Evolutionary conservation across 2,113 vertebrate species (phyloP).

Genomic region (Epinephelus lanceolatus): DNA sequence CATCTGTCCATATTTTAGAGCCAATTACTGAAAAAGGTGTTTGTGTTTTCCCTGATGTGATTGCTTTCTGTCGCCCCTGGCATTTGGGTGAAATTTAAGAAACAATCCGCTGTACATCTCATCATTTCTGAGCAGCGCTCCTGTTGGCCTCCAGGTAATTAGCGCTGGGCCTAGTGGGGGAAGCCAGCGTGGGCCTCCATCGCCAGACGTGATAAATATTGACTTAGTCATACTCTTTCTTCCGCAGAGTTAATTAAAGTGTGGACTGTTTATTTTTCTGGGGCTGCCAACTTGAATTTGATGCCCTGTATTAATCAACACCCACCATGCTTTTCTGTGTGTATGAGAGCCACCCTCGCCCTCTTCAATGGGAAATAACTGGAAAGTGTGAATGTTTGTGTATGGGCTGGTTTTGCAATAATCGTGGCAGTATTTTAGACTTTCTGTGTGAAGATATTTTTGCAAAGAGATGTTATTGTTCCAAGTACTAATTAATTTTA

Average conservation of each 20-base stretch:
- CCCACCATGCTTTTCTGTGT: conserved; percentile 52
- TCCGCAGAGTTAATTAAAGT: conserved; percentile 81
- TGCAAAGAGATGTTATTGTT: background rate
- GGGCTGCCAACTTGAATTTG: conserved; percentile 76
- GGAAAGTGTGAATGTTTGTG: conserved; percentile 11
- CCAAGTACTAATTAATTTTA: background rate
- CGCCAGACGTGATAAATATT: conserved; percentile 79
- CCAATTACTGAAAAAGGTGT: conserved; percentile 57
- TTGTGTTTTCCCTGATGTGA: conserved; percentile 58
- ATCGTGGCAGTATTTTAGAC: background rate
- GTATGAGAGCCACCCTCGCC: conserved; percentile 19
- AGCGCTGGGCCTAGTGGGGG: conserved; percentile 61
- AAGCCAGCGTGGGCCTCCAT: conserved; percentile 65
- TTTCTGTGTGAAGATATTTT: background rate
- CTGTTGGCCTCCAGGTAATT: conserved; percentile 80
- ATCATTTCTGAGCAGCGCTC: conserved; percentile 60
- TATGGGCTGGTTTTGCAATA: conserved; percentile 11
- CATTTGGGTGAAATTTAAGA: conserved; percentile 71
- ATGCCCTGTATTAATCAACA: conserved; percentile 77
- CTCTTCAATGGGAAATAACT: conserved; percentile 47
- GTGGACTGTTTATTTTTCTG: conserved; percentile 74
- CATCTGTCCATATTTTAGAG: conserved; percentile 44
- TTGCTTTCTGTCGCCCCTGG: conserved; percentile 58
- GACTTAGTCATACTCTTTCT: conserved; percentile 77
- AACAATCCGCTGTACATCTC: conserved; percentile 56